These are phyloP conservation scores for Rallus crepitans DNA, from an alignment of 2,797 vertebrate genomes.

Conservation along the genomic window DNA sequence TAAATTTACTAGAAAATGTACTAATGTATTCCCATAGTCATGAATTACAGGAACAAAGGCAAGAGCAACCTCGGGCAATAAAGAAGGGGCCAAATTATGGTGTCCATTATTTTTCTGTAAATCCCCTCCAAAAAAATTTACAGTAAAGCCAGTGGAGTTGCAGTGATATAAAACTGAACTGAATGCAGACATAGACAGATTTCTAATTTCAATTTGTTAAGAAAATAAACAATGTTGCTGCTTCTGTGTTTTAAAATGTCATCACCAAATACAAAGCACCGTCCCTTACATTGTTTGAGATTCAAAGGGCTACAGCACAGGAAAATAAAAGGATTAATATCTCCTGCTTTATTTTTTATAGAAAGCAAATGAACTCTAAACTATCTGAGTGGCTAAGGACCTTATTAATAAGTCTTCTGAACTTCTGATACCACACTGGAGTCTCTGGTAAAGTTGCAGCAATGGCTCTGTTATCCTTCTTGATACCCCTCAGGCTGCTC, in stretches of 20 bases:
- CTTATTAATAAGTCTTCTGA: not conserved
- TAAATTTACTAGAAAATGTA: not conserved
- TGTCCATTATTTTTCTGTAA: not conserved
- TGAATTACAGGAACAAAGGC: not conserved
- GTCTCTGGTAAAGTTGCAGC: not conserved
- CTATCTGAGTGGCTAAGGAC: not conserved
- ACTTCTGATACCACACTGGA: not conserved
- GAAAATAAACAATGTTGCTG: not conserved
- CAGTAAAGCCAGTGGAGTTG: not conserved
- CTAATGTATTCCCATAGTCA: not conserved
- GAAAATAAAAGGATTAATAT: not conserved
- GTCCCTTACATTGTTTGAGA: not conserved
- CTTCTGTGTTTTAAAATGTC: constrained; percentile 12
- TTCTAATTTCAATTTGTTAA: not conserved
- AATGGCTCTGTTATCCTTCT: not conserved
- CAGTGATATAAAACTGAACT: not conserved
- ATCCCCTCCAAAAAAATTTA: not conserved
- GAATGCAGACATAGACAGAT: not conserved
- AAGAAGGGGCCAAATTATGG: not conserved
- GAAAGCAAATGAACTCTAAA: not conserved
- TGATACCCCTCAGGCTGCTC: too few species aligned
- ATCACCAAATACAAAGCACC: not conserved
- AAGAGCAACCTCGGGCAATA: not conserved
- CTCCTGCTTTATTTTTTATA: not conserved
- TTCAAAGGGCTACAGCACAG: not conserved